Evolutionary conservation across 2,797 vertebrate genomes (phyloP).

Genomic region (Pteropus rufus): DNA sequence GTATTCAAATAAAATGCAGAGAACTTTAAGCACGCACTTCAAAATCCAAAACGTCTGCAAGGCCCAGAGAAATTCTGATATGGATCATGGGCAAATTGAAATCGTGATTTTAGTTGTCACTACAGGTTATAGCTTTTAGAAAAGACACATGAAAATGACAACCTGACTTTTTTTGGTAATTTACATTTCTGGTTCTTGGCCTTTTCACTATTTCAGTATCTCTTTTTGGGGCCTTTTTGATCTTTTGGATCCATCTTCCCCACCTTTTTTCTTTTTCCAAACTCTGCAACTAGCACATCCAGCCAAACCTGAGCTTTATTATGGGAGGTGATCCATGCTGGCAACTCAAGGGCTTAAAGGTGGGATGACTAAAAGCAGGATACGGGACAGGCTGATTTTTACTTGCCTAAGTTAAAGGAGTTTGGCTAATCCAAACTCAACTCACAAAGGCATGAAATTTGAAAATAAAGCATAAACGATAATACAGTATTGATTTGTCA

Average conservation of each 20-base stretch:
- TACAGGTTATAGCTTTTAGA: neutral
- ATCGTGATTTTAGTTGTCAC: neutral
- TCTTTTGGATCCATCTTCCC: neutral
- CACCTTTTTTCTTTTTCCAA: neutral
- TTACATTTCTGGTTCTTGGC: neutral
- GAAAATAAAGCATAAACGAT: neutral
- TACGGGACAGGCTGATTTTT: neutral
- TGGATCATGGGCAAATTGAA: neutral
- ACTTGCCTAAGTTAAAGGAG: neutral
- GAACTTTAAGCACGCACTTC: neutral
- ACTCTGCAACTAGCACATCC: neutral
- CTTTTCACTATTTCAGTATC: neutral
- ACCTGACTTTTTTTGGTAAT: neutral
- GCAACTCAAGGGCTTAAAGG: neutral
- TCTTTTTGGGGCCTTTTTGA: neutral
- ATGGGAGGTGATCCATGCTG: rapidly evolving
- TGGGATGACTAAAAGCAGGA: no score
- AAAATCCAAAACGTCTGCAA: neutral
- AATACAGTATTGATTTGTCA: neutral
- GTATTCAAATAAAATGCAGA: neutral
- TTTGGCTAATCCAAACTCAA: neutral
- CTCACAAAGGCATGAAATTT: neutral
- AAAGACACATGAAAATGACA: neutral
- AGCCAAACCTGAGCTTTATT: neutral
- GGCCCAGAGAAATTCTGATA: neutral